These are phyloP conservation scores for Urocyon cinereoargenteus DNA, from an alignment of 2,797 vertebrate genomes.

Conservation along the genomic window DNA sequence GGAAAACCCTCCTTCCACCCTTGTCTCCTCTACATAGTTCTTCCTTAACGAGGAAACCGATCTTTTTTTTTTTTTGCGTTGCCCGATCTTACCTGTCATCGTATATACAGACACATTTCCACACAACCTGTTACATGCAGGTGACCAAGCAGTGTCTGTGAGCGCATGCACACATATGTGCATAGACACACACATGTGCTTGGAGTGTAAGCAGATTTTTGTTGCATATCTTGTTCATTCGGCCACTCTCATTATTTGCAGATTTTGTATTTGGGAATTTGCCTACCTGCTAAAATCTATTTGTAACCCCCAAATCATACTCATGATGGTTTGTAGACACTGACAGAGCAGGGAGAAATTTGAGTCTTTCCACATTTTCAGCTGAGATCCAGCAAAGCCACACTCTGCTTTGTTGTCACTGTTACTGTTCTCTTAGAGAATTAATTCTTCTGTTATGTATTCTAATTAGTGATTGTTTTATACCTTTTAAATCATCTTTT, in stretches of 20 bases:
- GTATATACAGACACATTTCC: too few species aligned
- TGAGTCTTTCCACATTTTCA: neutral
- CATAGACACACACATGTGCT: too few species aligned
- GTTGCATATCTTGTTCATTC: too few species aligned
- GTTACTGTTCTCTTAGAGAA: neutral
- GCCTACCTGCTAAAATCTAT: neutral
- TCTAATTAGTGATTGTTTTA: neutral
- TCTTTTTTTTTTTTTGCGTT: too few species aligned
- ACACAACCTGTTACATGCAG: too few species aligned
- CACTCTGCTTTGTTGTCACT: neutral
- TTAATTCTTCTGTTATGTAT: neutral
- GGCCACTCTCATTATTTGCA: neutral
- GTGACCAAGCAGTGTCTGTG: too few species aligned
- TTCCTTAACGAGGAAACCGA: neutral
- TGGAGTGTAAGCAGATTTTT: too few species aligned
- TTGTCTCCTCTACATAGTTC: neutral
- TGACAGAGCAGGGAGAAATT: too few species aligned
- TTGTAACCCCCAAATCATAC: neutral
- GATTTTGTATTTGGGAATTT: neutral
- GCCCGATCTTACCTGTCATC: accelerated
- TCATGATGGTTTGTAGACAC: accelerated
- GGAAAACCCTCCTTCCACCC: neutral
- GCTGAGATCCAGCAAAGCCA: neutral
- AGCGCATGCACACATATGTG: too few species aligned
- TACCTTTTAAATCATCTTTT: neutral